A percentile compares a stretch with the other conserved stretches of the same genome.
Evolutionary conservation across 2,888 invertebrate species (phyloP).

Genomic region (Polydrusus cervinus): DNA sequence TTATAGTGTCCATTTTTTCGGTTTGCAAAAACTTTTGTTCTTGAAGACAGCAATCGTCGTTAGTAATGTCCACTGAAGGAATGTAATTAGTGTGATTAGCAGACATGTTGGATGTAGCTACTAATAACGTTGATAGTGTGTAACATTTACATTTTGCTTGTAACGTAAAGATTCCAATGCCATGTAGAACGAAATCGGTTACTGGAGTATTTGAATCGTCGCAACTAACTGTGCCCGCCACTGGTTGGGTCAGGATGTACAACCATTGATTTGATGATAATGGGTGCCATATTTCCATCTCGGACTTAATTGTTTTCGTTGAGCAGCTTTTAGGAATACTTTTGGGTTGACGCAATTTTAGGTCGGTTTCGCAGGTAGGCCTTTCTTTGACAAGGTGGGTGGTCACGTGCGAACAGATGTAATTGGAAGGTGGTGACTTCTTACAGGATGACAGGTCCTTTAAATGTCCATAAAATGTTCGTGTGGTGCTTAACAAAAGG

Average conservation of each 20-base stretch:
- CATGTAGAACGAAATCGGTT: too few relatives aligned
- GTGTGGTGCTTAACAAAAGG: neutral
- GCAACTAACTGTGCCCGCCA: neutral
- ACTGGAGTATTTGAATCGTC: too few relatives aligned
- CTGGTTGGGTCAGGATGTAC: neutral
- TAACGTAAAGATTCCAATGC: too few relatives aligned
- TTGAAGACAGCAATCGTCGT: too few relatives aligned
- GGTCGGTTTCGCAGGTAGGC: conserved; percentile 24
- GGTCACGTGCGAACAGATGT: neutral
- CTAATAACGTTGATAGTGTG: too few relatives aligned
- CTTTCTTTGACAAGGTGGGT: conserved; percentile 8
- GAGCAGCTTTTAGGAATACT: conserved; percentile 6
- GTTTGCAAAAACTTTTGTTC: too few relatives aligned
- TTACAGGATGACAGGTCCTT: neutral
- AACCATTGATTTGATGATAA: conserved; percentile 10
- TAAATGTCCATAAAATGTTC: neutral
- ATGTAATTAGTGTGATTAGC: too few relatives aligned
- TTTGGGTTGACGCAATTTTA: neutral
- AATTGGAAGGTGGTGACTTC: neutral
- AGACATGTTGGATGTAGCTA: too few relatives aligned
- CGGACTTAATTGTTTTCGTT: conserved; percentile 12
- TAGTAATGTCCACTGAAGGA: too few relatives aligned
- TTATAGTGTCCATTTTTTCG: too few relatives aligned
- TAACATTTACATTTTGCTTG: too few relatives aligned
- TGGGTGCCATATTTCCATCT: conserved; percentile 7